Evolutionary conservation across 2,888 invertebrate genomes (phyloP), one percentile per base, ranked within the genome.

Genomic region (Aspidiotus rigidus): DNA sequence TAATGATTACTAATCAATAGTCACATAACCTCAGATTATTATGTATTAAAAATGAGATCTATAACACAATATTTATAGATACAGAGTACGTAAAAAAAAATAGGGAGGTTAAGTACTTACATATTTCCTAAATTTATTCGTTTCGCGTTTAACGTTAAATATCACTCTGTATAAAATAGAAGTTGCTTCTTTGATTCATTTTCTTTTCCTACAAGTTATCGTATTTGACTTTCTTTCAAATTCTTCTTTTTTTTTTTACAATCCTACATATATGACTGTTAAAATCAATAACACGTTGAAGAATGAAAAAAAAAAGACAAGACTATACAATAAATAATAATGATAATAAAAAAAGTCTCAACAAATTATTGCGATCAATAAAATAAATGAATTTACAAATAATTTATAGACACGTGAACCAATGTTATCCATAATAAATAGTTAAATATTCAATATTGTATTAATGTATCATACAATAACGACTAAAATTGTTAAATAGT

Each of bases 401-500:
- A 56, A 53, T 17, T 41, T 49, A 41, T 15, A 60, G 13, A 13
- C 60, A 66, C 42, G 57, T 42, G 28, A 56, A 66, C 28, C 28
- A 28, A 28, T 28, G 28, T 28, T 28, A 28, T 28, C 28, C n/a
- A n/a, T n/a, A n/a, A 28, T 28, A 28, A 28, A 28, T 28, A 28
- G 28, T 28, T 28, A 28, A 57, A 67, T 59, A 53, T 11, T 42
- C 49, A 41, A 39, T 13, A 28, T 13, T 17, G 41, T 9, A 57
- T 40, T 66, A 66, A 42, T 55, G 56, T 42, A 56, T 57, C 41
- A 66, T 56, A 64, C 42, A 41, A 2, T 56, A 55, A 59, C 44
- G 44, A 64, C 40, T 59, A 67, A 60, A 59, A 67, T 56, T 44
- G 28, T 59, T 59, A 67, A 39, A 53, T 53, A 62, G n/a, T 17